Conservation (phyloP, 2,113 vertebrate species). For the Cricetomys ansorgei region DNA sequence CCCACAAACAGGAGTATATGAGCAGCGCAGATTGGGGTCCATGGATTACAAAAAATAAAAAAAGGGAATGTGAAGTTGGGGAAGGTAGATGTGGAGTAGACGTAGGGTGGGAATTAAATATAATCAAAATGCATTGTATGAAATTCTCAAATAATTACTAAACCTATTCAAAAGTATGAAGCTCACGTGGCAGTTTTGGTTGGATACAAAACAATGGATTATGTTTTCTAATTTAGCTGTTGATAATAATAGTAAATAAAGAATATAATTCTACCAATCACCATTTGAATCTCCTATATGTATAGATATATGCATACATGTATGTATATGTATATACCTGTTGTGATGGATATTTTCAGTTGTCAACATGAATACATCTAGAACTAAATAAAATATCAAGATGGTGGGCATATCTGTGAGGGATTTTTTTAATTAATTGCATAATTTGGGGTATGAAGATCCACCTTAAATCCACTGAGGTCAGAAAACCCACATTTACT, state of each 20-base stretch:
- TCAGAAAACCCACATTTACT: neutral
- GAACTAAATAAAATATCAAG: neutral
- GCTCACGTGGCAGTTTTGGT: neutral
- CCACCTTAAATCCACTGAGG: neutral
- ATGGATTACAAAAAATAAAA: neutral
- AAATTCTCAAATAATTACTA: neutral
- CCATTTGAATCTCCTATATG: neutral
- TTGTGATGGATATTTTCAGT: neutral
- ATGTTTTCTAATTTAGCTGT: neutral
- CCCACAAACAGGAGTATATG: neutral
- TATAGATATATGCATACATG: neutral
- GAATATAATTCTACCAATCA: neutral
- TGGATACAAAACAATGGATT: neutral
- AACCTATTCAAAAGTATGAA: neutral
- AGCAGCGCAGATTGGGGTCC: neutral
- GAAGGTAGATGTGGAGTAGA: neutral
- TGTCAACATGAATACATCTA: neutral
- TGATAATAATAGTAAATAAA: neutral
- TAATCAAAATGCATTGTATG: neutral
- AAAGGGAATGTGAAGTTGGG: neutral
- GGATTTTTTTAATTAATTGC: neutral
- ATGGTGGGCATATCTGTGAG: neutral
- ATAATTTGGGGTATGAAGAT: neutral
- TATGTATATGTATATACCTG: neutral
- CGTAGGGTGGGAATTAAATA: neutral